Evolutionary conservation across 2,888 invertebrate genomes (phyloP).

Genomic region (Agrochola macilenta): DNA sequence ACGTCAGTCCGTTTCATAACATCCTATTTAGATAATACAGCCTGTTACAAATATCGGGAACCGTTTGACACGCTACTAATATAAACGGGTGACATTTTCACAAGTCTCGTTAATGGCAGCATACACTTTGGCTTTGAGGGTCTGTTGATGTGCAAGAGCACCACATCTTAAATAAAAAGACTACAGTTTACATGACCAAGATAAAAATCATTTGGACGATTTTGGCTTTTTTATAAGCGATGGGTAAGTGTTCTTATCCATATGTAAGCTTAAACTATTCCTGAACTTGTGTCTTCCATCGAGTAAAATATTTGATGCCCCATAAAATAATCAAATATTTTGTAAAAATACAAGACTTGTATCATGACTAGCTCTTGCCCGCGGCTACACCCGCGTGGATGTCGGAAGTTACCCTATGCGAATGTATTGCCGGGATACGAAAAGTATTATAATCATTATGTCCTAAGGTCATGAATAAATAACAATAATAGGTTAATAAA

Average conservation of each 20-base stretch:
- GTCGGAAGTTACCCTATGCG: too few relatives aligned
- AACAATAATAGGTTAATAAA: too few relatives aligned
- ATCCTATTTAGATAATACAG: constrained; percentile 81
- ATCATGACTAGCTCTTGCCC: too few relatives aligned
- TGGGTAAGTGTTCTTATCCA: not conserved
- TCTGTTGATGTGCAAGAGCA: constrained; percentile 50
- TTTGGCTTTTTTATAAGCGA: not conserved
- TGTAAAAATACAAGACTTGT: too few relatives aligned
- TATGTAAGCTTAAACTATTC: too few relatives aligned
- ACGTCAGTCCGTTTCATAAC: constrained; percentile 81
- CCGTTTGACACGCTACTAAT: constrained; percentile 71
- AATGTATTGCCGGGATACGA: too few relatives aligned
- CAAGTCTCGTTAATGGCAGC: constrained; percentile 70
- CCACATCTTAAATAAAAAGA: constrained; percentile 28
- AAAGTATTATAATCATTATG: too few relatives aligned
- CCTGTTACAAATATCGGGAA: constrained; percentile 76
- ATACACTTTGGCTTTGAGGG: constrained; percentile 63
- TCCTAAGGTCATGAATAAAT: too few relatives aligned
- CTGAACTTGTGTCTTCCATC: not conserved
- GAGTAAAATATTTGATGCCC: too few relatives aligned
- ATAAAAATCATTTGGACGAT: not conserved
- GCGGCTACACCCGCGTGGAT: too few relatives aligned
- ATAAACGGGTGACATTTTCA: constrained; percentile 75
- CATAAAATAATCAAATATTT: too few relatives aligned
- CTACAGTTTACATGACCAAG: constrained; percentile 28